Evolutionary conservation across 2,113 vertebrate species (phyloP).

Genomic region (Thymallus thymallus): DNA sequence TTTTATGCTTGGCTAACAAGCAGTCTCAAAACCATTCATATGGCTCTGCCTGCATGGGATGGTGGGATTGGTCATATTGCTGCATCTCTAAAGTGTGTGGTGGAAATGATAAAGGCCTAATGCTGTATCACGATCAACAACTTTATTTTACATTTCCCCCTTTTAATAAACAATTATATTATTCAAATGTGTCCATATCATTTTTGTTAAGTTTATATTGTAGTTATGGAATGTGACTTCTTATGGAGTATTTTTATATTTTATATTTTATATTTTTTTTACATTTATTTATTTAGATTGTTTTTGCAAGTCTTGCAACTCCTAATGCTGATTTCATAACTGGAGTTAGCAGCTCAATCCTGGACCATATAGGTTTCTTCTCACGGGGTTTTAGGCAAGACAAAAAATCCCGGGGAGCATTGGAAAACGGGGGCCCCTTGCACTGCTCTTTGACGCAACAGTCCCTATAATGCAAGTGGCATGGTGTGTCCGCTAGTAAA

Average conservation of each 20-base stretch:
- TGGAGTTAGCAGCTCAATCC: conserved; percentile 52
- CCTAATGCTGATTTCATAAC: conserved; percentile 55
- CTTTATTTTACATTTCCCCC: background rate
- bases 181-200: background rate
- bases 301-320: conserved; percentile 23
- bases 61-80: conserved; percentile 25
- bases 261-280: background rate
- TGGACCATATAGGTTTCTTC: conserved; percentile 43
- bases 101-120: background rate
- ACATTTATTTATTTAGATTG: too few relatives aligned
- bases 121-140: background rate
- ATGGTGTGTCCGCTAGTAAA: conserved; percentile 72
- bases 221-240: background rate
- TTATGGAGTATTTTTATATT: background rate
- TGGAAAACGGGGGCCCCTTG: conserved; percentile 54
- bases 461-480: conserved; percentile 77
- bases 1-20: conserved; percentile 55
- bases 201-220: background rate
- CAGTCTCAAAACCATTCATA: background rate
- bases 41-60: background rate
- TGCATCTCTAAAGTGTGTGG: conserved; percentile 17
- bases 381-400: conserved; percentile 46
- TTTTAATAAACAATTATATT: background rate
- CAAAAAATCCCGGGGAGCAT: conserved; percentile 51
- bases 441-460: conserved; percentile 66